These are phyloP conservation scores for Zaprionus nigranus DNA, from an alignment of 1,140 invertebrate species.

Conservation along the genomic window DNA sequence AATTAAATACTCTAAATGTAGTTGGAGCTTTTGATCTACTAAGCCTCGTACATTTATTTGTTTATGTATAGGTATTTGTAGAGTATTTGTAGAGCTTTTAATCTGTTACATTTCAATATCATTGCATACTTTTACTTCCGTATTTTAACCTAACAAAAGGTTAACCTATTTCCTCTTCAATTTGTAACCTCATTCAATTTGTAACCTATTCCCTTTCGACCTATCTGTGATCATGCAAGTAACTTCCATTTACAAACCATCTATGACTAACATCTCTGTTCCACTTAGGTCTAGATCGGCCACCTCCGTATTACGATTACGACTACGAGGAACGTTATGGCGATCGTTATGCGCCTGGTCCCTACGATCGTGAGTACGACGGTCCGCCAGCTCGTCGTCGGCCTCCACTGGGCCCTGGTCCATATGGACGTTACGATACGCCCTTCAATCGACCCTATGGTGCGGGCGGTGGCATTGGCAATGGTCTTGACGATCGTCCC, in stretches of 20 bases:
- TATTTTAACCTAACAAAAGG: neutral
- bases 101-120: neutral
- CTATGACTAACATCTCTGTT: neutral
- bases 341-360: constrained; percentile 61
- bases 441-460: constrained; percentile 73
- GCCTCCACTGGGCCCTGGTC: constrained; percentile 71
- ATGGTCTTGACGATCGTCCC: constrained; percentile 71
- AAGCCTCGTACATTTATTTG: neutral
- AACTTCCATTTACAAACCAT: constrained; percentile 16
- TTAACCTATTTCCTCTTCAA: too few species aligned
- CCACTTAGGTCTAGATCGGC: constrained; percentile 73
- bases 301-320: constrained; percentile 77
- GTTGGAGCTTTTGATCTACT: constrained; percentile 8
- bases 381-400: constrained; percentile 78
- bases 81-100: constrained; percentile 24
- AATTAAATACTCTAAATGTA: constrained; percentile 8
- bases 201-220: neutral
- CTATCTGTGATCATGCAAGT: constrained; percentile 11
- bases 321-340: constrained; percentile 82
- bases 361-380: constrained; percentile 79
- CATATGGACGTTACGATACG: constrained; percentile 75
- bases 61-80: neutral
- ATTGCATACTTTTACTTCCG: constrained; percentile 39
- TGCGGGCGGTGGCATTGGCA: constrained; percentile 39
- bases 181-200: neutral